These are phyloP conservation scores for Romanogobio albipinnatus DNA, from an alignment of 2,113 vertebrate genomes.

Conservation along the genomic window DNA sequence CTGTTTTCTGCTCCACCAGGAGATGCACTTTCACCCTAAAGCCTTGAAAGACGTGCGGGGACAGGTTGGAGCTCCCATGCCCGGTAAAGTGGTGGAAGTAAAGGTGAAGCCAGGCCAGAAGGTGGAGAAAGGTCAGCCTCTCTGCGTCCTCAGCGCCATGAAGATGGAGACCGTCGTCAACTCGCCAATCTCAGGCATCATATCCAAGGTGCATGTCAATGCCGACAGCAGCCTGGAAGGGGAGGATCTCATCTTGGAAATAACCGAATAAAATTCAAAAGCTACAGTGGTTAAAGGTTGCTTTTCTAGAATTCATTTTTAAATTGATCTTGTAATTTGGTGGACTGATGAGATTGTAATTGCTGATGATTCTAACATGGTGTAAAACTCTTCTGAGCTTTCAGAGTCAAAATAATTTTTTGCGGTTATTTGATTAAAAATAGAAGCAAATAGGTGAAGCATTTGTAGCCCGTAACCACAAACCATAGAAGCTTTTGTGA, in stretches of 20 bases:
- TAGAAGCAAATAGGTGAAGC: background rate
- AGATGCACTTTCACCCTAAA: conserved; percentile 96
- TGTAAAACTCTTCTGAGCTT: background rate
- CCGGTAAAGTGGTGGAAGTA: conserved; percentile 92
- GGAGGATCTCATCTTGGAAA: conserved; percentile 91
- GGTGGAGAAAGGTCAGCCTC: conserved; percentile 86
- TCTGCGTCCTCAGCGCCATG: conserved; percentile 93
- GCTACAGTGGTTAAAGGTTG: conserved; percentile 41
- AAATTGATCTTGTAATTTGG: background rate
- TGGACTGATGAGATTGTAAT: background rate
- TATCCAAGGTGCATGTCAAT: conserved; percentile 79
- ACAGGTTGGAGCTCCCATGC: conserved; percentile 94
- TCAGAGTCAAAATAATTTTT: background rate
- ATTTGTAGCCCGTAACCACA: background rate
- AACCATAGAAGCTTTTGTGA: background rate
- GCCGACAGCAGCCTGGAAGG: conserved; percentile 85
- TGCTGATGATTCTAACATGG: background rate
- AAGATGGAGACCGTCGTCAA: conserved; percentile 97
- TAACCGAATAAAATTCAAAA: conserved; percentile 69
- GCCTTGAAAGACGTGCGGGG: conserved; percentile 89
- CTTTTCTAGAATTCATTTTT: conserved; percentile 48
- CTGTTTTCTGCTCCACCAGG: conserved; percentile 69
- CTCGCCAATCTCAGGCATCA: conserved; percentile 81
- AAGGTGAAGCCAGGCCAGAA: conserved; percentile 79
- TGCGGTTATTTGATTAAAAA: background rate